Percentiles rank a stretch among this genome's conserved stretches.
phyloP scores from a whole-genome alignment of 2,888 invertebrate species.

The Brachyopa scutellaris region DNA sequence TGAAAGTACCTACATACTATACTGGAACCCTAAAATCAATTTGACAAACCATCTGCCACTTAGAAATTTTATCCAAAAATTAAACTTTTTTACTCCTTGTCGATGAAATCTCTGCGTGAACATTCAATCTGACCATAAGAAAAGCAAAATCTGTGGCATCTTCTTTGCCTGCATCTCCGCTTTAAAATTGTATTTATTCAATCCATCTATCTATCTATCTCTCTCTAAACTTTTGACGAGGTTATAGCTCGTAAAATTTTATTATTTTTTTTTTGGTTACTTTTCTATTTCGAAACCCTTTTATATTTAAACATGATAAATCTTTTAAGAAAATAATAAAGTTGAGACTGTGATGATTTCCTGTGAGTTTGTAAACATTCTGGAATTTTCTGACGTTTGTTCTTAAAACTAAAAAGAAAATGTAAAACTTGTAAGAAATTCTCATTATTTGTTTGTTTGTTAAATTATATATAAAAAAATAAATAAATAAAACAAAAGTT shows the following conservation, averaged over 20 bases:
- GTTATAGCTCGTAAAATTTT: slow-evolving; percentile 38
- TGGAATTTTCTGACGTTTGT: slow-evolving; percentile 44
- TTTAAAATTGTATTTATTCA: slow-evolving; percentile 37
- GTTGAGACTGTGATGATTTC: slow-evolving; percentile 70
- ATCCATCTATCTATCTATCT: slow-evolving; percentile 4
- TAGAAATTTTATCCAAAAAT: too few relatives aligned
- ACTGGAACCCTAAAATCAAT: too few relatives aligned
- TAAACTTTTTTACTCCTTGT: background rate
- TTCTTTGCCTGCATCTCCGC: background rate
- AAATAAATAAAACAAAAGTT: slow-evolving; percentile 20
- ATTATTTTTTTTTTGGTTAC: slow-evolving; percentile 1
- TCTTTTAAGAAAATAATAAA: slow-evolving; percentile 25
- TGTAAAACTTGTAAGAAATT: slow-evolving; percentile 35
- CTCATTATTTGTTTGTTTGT: slow-evolving; percentile 63
- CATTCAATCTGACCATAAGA: background rate
- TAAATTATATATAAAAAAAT: slow-evolving; percentile 27
- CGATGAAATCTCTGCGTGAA: too few relatives aligned
- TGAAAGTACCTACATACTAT: too few relatives aligned
- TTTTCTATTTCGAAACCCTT: slow-evolving; percentile 15
- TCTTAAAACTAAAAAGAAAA: background rate
- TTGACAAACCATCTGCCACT: too few relatives aligned
- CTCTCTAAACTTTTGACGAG: slow-evolving; percentile 19
- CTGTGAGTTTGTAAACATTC: slow-evolving; percentile 45
- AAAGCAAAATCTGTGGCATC: background rate
- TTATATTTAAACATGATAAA: slow-evolving; percentile 40